Base-by-base conservation (phyloP, 1,140 invertebrate species). In the Drosophila nigromelanica region DNA sequence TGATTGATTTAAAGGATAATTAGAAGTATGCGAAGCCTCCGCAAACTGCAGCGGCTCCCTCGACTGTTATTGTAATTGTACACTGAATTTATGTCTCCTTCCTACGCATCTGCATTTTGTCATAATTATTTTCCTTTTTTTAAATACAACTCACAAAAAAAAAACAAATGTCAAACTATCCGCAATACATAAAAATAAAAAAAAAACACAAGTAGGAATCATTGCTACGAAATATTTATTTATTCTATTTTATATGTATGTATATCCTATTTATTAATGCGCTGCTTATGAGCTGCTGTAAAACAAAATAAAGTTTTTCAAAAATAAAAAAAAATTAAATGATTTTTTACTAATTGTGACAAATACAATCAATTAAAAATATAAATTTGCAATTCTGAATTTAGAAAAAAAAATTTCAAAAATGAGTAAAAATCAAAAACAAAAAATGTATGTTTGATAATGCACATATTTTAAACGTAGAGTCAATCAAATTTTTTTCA, bases 221-320 rank as follows among this genome's bases (percentile, higher is more conserved):
- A 70, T 64, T 63, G 58, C 43, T 80, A 77, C 73, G 63, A 71
- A 60, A 67, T 75, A 81, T 51, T 78, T 76, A 86, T 86, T 86
- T 86, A 86, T 86, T 87, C 48, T 78, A 86, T 62, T 87, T 87
- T 71, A 64, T 48, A 48, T 27, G 5, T 48, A 48, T 27, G 5
- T 24, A 35, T 47, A 60, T 60, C 42, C 39, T 81, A 81, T 71
- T 89, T 83, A 80, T 73, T 76, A 69, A 66, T 37, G 50, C 51
- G 76, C 51, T 48, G 35, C 62, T 58, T 43, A 37, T 58, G 14
- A 30, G 33, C 68, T 66, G 52, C 62, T 55, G 30, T 58, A 67
- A 35, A 62, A 55, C 62, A 63, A 55, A 80, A 69, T 48, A 58
- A 43, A 83, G 48, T 80, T 24, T 47, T 42, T 12, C n/a, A 47